Percentiles rank a stretch among this genome's conserved stretches.
Evolutionary conservation across 2,113 vertebrate genomes (phyloP).

Genomic region (Otis tarda): DNA sequence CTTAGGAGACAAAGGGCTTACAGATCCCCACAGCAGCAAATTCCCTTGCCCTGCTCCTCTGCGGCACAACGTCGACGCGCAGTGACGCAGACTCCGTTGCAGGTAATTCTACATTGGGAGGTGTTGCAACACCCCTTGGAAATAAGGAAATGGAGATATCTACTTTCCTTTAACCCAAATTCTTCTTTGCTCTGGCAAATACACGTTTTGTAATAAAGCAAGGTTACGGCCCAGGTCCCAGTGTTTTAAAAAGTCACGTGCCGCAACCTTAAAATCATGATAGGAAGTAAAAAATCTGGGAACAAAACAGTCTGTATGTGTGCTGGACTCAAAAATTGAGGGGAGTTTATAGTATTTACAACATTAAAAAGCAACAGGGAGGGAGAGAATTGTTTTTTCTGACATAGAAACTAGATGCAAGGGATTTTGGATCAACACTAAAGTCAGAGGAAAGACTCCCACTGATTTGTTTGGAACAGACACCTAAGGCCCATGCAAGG

Average conservation of each 20-base stretch:
- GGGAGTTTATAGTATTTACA: not conserved
- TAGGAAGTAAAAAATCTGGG: not conserved
- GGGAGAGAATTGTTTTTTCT: not conserved
- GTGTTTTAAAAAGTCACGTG: not conserved
- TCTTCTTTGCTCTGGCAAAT: not conserved
- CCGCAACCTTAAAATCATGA: not conserved
- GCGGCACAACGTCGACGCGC: not conserved
- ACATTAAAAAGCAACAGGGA: not conserved
- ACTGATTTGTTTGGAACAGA: not conserved
- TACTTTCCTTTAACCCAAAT: not conserved
- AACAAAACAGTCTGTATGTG: not conserved
- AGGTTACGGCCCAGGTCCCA: not conserved
- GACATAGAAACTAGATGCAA: not conserved
- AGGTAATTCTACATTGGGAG: not conserved
- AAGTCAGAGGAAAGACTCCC: not conserved
- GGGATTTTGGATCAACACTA: not conserved
- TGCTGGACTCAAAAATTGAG: not conserved
- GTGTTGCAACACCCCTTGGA: not conserved
- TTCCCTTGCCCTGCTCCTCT: not conserved
- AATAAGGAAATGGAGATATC: conserved; percentile 15
- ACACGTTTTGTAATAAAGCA: not conserved
- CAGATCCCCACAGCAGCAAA: not conserved
- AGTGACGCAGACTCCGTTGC: not conserved
- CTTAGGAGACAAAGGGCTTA: not conserved
- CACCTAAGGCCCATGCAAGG: not conserved